These are phyloP conservation scores for Esox masquinongy DNA, from an alignment of 2,797 vertebrate species.

Conservation along the genomic window DNA sequence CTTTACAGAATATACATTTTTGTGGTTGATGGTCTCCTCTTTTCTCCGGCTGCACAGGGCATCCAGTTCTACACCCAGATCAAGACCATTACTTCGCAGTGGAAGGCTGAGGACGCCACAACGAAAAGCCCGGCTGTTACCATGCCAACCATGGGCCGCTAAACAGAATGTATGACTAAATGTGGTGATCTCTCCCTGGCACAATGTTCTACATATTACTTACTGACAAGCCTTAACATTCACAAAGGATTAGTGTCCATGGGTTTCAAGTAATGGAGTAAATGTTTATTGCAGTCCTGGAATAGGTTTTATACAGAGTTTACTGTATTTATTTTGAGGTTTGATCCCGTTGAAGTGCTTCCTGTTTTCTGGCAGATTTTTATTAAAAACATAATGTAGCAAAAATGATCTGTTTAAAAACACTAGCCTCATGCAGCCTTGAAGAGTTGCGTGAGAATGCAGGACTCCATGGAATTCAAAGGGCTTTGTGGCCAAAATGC, in stretches of 20 bases:
- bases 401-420: background rate
- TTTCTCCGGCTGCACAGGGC: constrained; percentile 70
- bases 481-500: background rate
- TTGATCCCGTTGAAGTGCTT: background rate
- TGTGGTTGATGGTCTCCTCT: background rate
- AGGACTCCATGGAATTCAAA: background rate
- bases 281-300: background rate
- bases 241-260: constrained; percentile 17
- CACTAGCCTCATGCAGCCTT: background rate
- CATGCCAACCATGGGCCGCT: constrained; percentile 94
- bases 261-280: background rate
- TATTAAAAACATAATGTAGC: constrained; percentile 13
- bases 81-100: constrained; percentile 93
- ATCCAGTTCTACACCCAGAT: constrained; percentile 94
- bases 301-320: constrained; percentile 7
- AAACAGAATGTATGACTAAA: constrained; percentile 39
- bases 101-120: constrained; percentile 92
- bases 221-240: constrained; percentile 50
- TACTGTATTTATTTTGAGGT: background rate
- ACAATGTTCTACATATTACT: constrained; percentile 35
- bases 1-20: too few species aligned
- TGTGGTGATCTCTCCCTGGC: constrained; percentile 1
- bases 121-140: constrained; percentile 85
- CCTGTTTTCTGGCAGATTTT: background rate
- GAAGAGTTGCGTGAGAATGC: background rate